These are phyloP conservation scores for Thaumetopoea pityocampa DNA, from an alignment of 1,140 invertebrate genomes.

Conservation along the genomic window DNA sequence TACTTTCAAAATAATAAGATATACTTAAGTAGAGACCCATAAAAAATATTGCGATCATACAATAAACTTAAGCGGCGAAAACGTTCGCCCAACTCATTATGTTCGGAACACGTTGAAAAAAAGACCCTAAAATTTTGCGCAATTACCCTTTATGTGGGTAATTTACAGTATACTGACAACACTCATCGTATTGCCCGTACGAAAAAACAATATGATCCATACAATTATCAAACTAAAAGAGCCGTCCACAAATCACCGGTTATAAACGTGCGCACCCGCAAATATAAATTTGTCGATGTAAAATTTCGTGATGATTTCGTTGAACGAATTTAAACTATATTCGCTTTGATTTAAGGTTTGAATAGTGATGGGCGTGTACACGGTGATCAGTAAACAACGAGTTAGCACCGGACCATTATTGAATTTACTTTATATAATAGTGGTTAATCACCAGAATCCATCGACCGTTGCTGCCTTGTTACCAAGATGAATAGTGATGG, in stretches of 20 bases:
- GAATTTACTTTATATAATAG: constrained; percentile 76
- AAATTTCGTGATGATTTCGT: constrained; percentile 21
- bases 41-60: too few species aligned
- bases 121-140: constrained; percentile 36
- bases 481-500: constrained; percentile 32
- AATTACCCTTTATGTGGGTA: constrained; percentile 61
- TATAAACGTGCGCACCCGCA: constrained; percentile 13
- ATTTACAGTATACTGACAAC: constrained; percentile 59
- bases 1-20: too few species aligned
- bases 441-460: constrained; percentile 70
- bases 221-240: not conserved
- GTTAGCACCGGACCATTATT: constrained; percentile 66
- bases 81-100: constrained; percentile 35
- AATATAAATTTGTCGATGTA: constrained; percentile 17
- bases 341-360: constrained; percentile 16
- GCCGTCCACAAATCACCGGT: not conserved
- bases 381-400: constrained; percentile 56
- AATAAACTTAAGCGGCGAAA: too few species aligned
- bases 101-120: constrained; percentile 40
- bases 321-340: constrained; percentile 30
- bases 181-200: constrained; percentile 27
- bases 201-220: constrained; percentile 4
- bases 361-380: constrained; percentile 11
- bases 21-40: too few species aligned
- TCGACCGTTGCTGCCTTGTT: constrained; percentile 62